phyloP scores from a whole-genome alignment of 2,888 invertebrate species.

The Drosophila helvetica region DNA sequence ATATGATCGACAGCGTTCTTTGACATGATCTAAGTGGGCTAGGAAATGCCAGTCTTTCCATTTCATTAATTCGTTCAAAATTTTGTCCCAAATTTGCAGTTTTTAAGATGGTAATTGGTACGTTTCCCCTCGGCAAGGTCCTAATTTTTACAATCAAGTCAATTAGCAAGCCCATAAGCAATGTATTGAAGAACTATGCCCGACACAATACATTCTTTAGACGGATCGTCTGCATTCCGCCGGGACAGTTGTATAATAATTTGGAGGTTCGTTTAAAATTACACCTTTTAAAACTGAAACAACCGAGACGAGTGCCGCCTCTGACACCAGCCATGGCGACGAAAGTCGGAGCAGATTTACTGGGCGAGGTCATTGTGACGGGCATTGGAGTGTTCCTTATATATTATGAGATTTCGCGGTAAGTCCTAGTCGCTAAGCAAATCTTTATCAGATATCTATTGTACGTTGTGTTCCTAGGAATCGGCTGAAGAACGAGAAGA shows the following conservation, averaged over 20 bases:
- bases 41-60: background rate
- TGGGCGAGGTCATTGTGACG: slow-evolving; percentile 50
- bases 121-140: slow-evolving; percentile 50
- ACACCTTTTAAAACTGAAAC: slow-evolving; percentile 44
- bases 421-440: background rate
- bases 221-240: slow-evolving; percentile 42
- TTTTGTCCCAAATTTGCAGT: slow-evolving; percentile 3
- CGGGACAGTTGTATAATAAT: slow-evolving; percentile 54
- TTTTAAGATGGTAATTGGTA: slow-evolving; percentile 44
- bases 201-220: slow-evolving; percentile 38
- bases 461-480: slow-evolving; percentile 25
- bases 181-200: slow-evolving; percentile 31
- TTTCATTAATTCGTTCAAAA: background rate
- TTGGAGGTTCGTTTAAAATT: slow-evolving; percentile 53
- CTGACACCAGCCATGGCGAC: slow-evolving; percentile 41
- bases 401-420: slow-evolving; percentile 48
- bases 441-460: background rate
- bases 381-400: slow-evolving; percentile 27
- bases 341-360: slow-evolving; percentile 44
- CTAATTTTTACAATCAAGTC: slow-evolving; percentile 43
- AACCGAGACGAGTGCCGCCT: slow-evolving; percentile 48
- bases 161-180: slow-evolving; percentile 42
- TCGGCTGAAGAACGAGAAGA: slow-evolving; percentile 33
- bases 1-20: background rate
- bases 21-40: background rate